Evolutionary conservation across 2,888 invertebrate species (phyloP).

Genomic region (Agrochola lychnidis): DNA sequence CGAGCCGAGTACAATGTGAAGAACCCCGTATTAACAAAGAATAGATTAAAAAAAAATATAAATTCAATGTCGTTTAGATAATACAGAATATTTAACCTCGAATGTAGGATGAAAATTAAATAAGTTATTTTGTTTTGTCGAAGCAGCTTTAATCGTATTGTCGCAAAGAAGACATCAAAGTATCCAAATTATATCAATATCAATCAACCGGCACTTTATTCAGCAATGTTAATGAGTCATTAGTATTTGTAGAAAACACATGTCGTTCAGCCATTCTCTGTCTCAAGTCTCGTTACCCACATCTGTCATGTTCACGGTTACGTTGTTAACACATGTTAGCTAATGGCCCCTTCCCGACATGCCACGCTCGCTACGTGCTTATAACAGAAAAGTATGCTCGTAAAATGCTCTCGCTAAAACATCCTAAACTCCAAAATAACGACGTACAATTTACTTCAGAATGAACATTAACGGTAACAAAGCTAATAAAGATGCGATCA

Average conservation of each 20-base stretch:
- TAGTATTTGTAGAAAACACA: conserved; percentile 72
- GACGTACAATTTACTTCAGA: conserved; percentile 46
- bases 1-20: conserved; percentile 78
- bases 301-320: conserved; percentile 77
- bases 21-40: conserved; percentile 78
- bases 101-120: conserved; percentile 24
- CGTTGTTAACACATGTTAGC: conserved; percentile 81
- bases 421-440: conserved; percentile 44
- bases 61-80: conserved; percentile 74
- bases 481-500: conserved; percentile 62
- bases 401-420: conserved; percentile 52
- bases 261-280: conserved; percentile 72
- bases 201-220: conserved; percentile 47
- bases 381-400: conserved; percentile 45
- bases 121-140: conserved; percentile 26
- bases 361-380: conserved; percentile 73
- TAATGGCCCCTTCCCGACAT: conserved; percentile 73
- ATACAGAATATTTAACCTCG: conserved; percentile 63
- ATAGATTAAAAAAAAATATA: conserved; percentile 76
- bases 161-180: conserved; percentile 9
- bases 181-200: conserved; percentile 18
- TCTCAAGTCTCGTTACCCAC: conserved; percentile 74
- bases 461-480: conserved; percentile 58
- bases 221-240: conserved; percentile 71
- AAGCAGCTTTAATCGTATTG: not conserved